Conservation (phyloP, 2,888 invertebrate genomes). For the Camptogramma bilineatum region DNA sequence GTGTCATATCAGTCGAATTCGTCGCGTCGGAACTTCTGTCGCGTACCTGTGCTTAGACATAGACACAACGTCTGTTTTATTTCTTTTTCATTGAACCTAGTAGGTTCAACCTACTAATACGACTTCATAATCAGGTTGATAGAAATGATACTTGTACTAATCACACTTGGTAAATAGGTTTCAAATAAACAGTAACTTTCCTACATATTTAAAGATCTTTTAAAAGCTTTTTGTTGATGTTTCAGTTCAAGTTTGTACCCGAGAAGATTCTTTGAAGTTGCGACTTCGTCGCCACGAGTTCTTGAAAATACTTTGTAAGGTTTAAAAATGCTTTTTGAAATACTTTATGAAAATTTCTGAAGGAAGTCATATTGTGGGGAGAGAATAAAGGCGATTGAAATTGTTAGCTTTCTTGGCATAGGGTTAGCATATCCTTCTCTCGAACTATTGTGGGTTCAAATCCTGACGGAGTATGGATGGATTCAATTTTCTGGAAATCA, state of each 20-base stretch:
- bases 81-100: too few relatives aligned
- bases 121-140: too few relatives aligned
- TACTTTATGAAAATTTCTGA: background rate
- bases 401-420: background rate
- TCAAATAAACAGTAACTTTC: too few relatives aligned
- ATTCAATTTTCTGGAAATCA: too few relatives aligned
- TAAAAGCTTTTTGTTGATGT: background rate
- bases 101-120: too few relatives aligned
- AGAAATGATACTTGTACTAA: too few relatives aligned
- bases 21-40: too few relatives aligned
- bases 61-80: too few relatives aligned
- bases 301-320: background rate
- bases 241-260: background rate
- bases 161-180: too few relatives aligned
- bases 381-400: background rate
- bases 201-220: too few relatives aligned
- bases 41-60: too few relatives aligned
- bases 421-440: background rate
- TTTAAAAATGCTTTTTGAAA: constrained; percentile 1
- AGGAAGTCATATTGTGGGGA: background rate
- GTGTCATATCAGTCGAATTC: too few relatives aligned
- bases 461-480: background rate
- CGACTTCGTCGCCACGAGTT: background rate
- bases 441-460: background rate
- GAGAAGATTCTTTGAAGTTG: background rate